Evolutionary conservation across 2,797 vertebrate genomes (phyloP), one percentile per base, ranked within the genome.

Genomic region (Sebastes jordani): DNA sequence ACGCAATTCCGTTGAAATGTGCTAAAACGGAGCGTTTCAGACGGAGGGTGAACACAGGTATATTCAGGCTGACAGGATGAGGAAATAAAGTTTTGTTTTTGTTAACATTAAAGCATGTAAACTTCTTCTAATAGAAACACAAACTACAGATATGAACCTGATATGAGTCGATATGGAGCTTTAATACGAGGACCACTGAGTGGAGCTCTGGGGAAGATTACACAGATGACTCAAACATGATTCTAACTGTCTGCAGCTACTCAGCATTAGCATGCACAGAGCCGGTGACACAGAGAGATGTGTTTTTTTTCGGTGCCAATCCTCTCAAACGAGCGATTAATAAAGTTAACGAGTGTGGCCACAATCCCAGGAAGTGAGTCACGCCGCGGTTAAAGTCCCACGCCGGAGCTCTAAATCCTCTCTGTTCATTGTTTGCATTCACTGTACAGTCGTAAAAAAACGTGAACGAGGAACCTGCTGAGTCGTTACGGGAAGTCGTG

Each of bases 381-480:
- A 87, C 73, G 84, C 1, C 67, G 76, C 62, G n/a, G 2, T 34
- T 59, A 1, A 30, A 55, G 54, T 62, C 76, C 54, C 52, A 18
- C 75, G 59, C 73, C n/a, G 63, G 62, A 70, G 30, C 75, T 46
- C 30, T 34, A 67, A 82, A 86, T 74, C 83, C 74, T 49, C 56
- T 10, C 27, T 16, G 22, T 72, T 80, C 74, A 71, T 2, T 8
- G 71, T 64, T 61, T 56, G 65, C 7, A 32, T 69, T 58, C 34
- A 49, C 34, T 16, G 36, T 49, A 29, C 16, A 42, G 16, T 11
- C 4, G 70, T 14, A 80, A 62, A 78, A 71, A 82, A 83, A 87
- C 86, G 14, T 16, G 34, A 71, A 79, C 16, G 20, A 74, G 54
- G 38, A 89, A 88, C 86, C 84, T 91, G 86, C 74, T 46, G 79